Evolutionary conservation across 2,797 vertebrate species (phyloP), one percentile per base, ranked within the genome.

Genomic region (Hyperoplus immaculatus): DNA sequence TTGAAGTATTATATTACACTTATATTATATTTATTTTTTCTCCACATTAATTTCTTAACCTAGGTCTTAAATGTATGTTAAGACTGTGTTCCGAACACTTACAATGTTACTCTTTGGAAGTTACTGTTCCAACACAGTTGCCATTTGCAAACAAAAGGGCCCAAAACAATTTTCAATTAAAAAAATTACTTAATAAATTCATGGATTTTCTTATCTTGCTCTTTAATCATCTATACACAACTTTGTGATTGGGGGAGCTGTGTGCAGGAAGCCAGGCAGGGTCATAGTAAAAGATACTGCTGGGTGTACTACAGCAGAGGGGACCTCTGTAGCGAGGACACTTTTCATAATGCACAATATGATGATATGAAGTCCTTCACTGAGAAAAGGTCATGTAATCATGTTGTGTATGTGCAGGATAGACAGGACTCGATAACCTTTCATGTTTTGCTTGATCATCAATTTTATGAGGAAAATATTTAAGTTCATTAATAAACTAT

Each of bases 271-370:
- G 39, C 42, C 11, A 18, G 36, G 13, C 38, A 51, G 6, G 14
- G 18, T 56, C 29, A 46, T 57, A 15, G n/a, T 13, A 4, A 47
- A 39, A 14, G 38, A 42, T 38, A 6, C 8, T 15, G 29, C 39
- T 11, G 29, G 29, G 42, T 50, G 29, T 29, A 29, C 29, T 29
- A 29, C 29, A 29, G 29, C 29, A 29, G 29, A 29, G 29, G 29
- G 29, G 10, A n/a, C 15, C 53, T 70, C 18, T 65, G 45, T 15
- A 45, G 13, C 7, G 5, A 15, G 51, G 61, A 72, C 51, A 72
- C 14, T 76, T 54, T 64, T 54, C 59, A 65, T 60, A 45, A 14
- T 42, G n/a, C 9, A 21, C 5, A 39, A 13, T 55, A 42, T 64
- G 56, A 56, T 50, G 36, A 69, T 58, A 8, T 46, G 15, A 61